Evolutionary conservation across 2,113 vertebrate species (phyloP).

Genomic region (Eclectus roratus): DNA sequence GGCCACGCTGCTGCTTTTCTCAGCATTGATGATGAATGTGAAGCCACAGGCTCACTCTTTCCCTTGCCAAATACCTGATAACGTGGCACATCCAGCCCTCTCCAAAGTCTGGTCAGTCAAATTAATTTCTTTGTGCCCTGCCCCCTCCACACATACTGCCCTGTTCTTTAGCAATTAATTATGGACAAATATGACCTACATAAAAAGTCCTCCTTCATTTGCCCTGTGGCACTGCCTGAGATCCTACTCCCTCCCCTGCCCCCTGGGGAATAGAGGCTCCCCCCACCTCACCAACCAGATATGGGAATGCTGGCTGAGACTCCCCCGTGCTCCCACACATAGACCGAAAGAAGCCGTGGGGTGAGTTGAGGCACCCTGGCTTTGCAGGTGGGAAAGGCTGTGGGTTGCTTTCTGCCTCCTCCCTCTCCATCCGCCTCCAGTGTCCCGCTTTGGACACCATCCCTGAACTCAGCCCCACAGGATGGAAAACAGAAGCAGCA

Average conservation of each 20-base stretch:
- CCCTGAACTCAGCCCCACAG: background rate
- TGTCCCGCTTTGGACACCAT: background rate
- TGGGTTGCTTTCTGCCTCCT: background rate
- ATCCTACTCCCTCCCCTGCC: background rate
- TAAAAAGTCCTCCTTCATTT: background rate
- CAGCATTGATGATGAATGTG: background rate
- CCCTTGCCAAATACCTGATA: background rate
- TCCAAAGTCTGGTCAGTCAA: background rate
- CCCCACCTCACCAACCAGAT: background rate
- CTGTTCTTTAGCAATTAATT: background rate
- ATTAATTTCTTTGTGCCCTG: background rate
- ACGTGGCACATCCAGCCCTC: background rate
- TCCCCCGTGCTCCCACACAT: background rate
- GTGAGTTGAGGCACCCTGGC: background rate
- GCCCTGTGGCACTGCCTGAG: rapidly evolving
- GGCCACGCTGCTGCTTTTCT: background rate
- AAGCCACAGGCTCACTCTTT: background rate
- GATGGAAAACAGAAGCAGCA: background rate
- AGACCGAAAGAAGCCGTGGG: background rate
- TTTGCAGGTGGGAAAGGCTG: background rate
- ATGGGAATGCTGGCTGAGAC: background rate
- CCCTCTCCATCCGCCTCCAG: background rate
- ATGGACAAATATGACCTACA: background rate
- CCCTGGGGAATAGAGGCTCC: background rate
- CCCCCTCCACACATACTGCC: background rate